These are phyloP conservation scores for Coranthus polyacanthus DNA, from an alignment of 2,797 vertebrate genomes.

Conservation along the genomic window DNA sequence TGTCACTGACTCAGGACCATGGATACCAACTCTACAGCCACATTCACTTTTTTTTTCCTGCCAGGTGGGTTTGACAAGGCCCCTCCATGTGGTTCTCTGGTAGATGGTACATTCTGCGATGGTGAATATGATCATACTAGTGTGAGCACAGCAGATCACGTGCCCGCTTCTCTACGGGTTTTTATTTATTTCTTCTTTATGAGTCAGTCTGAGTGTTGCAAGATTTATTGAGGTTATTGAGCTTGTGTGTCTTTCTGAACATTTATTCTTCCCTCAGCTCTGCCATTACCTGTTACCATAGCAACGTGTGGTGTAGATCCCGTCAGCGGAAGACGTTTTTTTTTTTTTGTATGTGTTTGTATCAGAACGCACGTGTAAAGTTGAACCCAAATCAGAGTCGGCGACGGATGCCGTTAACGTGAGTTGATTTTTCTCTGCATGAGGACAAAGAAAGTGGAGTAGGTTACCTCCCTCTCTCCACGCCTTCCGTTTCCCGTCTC, in stretches of 20 bases:
- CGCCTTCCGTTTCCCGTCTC: conserved; percentile 15
- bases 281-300: conserved; percentile 60
- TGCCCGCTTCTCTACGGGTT: conserved; percentile 2
- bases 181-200: conserved; percentile 12
- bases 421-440: conserved; percentile 36
- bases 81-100: no score
- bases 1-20: neutral
- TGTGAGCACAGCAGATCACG: no score
- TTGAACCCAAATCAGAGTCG: conserved; percentile 2
- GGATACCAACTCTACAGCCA: no score
- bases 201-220: neutral
- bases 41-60: no score
- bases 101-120: no score
- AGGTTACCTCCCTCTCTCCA: conserved; percentile 62
- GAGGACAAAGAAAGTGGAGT: conserved; percentile 61
- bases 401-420: neutral
- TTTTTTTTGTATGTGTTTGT: neutral
- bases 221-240: conserved; percentile 26
- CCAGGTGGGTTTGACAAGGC: no score
- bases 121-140: no score
- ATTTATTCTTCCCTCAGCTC: conserved; percentile 18
- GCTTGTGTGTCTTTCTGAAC: conserved; percentile 18
- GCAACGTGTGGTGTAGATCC: conserved; percentile 40
- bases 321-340: neutral
- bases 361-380: neutral